Conservation (phyloP, 1,140 invertebrate genomes). For the Cheumatopsyche charites region DNA sequence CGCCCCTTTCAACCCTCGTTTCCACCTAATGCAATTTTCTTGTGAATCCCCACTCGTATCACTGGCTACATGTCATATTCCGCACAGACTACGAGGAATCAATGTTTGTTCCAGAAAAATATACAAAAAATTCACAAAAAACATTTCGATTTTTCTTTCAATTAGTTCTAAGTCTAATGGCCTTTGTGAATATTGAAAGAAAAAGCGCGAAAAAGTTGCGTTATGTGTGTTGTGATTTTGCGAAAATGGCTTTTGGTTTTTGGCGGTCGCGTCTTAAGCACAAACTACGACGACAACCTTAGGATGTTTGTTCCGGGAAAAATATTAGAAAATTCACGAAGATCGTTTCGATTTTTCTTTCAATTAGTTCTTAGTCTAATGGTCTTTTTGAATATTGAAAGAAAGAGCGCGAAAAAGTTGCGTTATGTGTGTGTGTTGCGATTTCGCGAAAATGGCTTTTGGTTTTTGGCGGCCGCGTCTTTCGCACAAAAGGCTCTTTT, state of each 20-base stretch:
- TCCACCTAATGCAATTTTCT: slow-evolving; percentile 39
- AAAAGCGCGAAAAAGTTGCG: not conserved
- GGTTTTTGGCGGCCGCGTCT: not conserved
- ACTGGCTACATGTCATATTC: slow-evolving; percentile 29
- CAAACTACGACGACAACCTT: too few relatives aligned
- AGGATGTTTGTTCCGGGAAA: too few relatives aligned
- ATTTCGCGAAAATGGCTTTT: slow-evolving; percentile 7
- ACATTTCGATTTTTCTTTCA: too few relatives aligned
- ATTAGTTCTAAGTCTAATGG: too few relatives aligned
- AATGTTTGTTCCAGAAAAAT: not conserved
- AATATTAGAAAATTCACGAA: too few relatives aligned
- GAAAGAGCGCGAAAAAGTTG: not conserved
- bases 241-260: slow-evolving; percentile 11
- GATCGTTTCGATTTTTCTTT: too few relatives aligned
- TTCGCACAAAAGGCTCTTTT: slow-evolving; percentile 23
- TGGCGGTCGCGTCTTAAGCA: not conserved
- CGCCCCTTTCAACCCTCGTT: slow-evolving; percentile 25
- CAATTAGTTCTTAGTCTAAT: too few relatives aligned
- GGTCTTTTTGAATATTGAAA: too few relatives aligned
- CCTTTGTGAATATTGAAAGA: too few relatives aligned
- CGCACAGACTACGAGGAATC: not conserved
- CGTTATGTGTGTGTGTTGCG: slow-evolving; percentile 12
- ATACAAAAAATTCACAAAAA: too few relatives aligned
- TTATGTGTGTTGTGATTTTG: slow-evolving; percentile 10
- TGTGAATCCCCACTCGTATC: slow-evolving; percentile 39